Conservation (phyloP, 2,888 invertebrate genomes). For the Pollenia griseotomentosa region DNA sequence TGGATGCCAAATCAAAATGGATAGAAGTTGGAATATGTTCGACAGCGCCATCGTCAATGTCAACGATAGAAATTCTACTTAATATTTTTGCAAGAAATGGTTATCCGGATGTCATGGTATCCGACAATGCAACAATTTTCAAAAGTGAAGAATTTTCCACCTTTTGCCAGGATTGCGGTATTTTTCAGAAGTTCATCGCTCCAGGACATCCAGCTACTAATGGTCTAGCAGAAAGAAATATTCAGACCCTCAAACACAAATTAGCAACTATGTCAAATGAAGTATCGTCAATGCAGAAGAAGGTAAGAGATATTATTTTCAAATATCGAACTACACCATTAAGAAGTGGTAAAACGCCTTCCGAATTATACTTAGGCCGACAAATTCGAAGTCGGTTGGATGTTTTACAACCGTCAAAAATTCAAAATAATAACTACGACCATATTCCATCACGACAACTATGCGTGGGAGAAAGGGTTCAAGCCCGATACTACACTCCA, state of each 20-base stretch:
- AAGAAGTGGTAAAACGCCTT: slow-evolving; percentile 8
- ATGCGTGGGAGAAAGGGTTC: slow-evolving; percentile 30
- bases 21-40: slow-evolving; percentile 23
- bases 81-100: slow-evolving; percentile 22
- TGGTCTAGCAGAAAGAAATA: slow-evolving; percentile 24
- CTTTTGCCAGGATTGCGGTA: slow-evolving; percentile 53
- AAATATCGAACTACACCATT: slow-evolving; percentile 8
- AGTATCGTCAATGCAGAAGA: background rate
- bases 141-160: slow-evolving; percentile 59
- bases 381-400: slow-evolving; percentile 13
- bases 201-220: slow-evolving; percentile 24
- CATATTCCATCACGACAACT: slow-evolving; percentile 16
- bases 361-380: background rate
- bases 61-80: slow-evolving; percentile 21
- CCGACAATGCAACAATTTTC: slow-evolving; percentile 42
- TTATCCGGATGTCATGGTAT: background rate
- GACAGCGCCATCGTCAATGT: slow-evolving; percentile 18
- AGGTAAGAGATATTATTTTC: slow-evolving; percentile 30
- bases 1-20: slow-evolving; percentile 60
- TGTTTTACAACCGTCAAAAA: slow-evolving; percentile 10
- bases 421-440: slow-evolving; percentile 1
- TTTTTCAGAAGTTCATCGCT: slow-evolving; percentile 67
- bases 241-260: slow-evolving; percentile 29
- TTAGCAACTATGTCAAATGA: slow-evolving; percentile 17
- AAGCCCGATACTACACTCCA: slow-evolving; percentile 41